Percentiles rank a stretch among this genome's conserved stretches.
Conservation (phyloP, 2,113 vertebrate species). For the Cathartes aura region DNA sequence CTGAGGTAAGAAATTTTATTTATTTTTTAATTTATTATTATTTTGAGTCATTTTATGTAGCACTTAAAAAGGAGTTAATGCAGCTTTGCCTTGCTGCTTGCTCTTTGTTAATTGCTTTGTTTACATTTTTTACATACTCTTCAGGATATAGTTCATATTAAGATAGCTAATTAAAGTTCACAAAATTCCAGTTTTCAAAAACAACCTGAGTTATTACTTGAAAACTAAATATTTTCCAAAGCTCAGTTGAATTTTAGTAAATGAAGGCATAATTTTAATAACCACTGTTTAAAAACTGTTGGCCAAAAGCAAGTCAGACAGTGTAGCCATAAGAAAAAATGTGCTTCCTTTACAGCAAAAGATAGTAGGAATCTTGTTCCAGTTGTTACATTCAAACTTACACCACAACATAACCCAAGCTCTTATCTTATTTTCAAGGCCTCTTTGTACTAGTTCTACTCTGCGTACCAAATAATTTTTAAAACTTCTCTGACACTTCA, state of each 20-base stretch:
- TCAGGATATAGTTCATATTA: background rate
- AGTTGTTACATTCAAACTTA: background rate
- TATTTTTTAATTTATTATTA: background rate
- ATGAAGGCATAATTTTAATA: background rate
- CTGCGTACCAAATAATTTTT: background rate
- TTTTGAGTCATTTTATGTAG: background rate
- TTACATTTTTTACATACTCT: background rate
- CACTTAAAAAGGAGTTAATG: background rate
- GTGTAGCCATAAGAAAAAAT: background rate
- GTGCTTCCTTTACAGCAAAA: background rate
- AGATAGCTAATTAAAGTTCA: background rate
- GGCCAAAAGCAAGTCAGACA: background rate
- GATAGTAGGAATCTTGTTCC: background rate
- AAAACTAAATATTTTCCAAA: background rate
- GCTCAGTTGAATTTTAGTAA: background rate
- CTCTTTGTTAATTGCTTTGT: background rate
- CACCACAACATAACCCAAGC: background rate
- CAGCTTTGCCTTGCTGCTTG: background rate
- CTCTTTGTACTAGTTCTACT: background rate
- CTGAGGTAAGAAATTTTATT: conserved; percentile 33
- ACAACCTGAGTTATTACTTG: background rate
- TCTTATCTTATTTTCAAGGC: background rate
- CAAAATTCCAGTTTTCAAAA: background rate
- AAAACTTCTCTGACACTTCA: background rate
- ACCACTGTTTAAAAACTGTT: background rate